Percentiles rank a stretch among this genome's conserved stretches.
phyloP scores from a whole-genome alignment of 2,888 invertebrate genomes.

The Agriopis aurantiaria region DNA sequence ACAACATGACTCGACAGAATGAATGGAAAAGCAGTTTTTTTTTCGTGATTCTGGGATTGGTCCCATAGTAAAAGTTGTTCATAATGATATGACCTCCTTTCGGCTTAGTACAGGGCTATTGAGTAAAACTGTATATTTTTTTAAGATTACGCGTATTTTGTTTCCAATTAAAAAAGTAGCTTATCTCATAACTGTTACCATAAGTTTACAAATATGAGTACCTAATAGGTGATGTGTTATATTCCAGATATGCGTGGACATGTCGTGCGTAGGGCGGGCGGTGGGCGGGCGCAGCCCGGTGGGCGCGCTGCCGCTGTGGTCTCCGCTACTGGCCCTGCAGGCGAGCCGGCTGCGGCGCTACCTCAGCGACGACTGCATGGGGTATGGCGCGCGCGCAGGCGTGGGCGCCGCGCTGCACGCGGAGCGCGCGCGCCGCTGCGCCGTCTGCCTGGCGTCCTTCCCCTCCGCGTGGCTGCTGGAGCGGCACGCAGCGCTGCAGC shows the following conservation, averaged over 20 bases:
- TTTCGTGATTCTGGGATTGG: too few species aligned
- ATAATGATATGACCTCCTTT: too few species aligned
- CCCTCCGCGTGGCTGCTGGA: conserved; percentile 95
- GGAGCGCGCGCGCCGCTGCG: conserved; percentile 88
- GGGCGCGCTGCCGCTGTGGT: conserved; percentile 71
- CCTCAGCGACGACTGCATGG: conserved; percentile 83
- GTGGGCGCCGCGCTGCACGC: conserved; percentile 67
- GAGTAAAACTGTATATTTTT: too few species aligned
- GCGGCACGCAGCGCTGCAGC: conserved; percentile 94
- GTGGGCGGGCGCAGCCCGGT: conserved; percentile 65
- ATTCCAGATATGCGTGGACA: conserved; percentile 82
- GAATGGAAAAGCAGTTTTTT: too few species aligned
- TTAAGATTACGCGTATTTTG: too few species aligned
- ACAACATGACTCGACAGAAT: too few species aligned
- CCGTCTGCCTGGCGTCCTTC: conserved; percentile 94
- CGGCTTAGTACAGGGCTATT: too few species aligned
- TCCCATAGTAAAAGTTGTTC: too few species aligned
- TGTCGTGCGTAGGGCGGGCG: conserved; percentile 70
- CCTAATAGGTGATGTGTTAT: not conserved
- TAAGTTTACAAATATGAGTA: too few species aligned
- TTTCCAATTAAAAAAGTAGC: too few species aligned
- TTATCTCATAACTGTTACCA: too few species aligned
- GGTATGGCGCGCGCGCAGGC: conserved; percentile 70
- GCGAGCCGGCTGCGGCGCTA: conserved; percentile 81
- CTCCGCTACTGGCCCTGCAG: conserved; percentile 79